Evolutionary conservation across 2,888 invertebrate species (phyloP).

Genomic region (Tipula vernalis): DNA sequence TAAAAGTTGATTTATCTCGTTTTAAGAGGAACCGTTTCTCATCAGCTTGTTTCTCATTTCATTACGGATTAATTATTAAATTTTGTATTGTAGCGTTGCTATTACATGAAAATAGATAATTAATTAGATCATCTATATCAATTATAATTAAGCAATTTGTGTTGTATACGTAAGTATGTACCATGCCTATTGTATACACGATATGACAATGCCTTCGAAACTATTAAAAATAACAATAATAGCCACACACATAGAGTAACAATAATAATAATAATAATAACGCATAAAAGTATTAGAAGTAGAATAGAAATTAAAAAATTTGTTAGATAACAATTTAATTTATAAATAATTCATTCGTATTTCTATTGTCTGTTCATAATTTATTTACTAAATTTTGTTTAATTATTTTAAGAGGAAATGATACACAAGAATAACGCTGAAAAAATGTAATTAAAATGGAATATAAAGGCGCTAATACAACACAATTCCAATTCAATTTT

Average conservation of each 20-base stretch:
- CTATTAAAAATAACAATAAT: not conserved
- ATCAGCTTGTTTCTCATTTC: not conserved
- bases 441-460: not conserved
- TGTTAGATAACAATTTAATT: not conserved
- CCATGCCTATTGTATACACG: not conserved
- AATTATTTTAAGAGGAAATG: not conserved
- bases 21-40: not conserved
- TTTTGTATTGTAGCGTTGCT: too few relatives aligned
- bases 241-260: not conserved
- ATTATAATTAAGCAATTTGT: not conserved
- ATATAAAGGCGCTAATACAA: not conserved
- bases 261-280: not conserved
- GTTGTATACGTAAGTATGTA: not conserved
- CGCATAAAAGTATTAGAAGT: not conserved
- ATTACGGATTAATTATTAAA: not conserved
- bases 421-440: not conserved
- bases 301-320: not conserved
- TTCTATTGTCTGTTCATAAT: not conserved
- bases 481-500: too few relatives aligned
- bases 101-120: not conserved
- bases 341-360: not conserved
- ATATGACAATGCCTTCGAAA: not conserved
- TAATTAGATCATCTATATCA: not conserved
- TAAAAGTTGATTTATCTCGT: not conserved
- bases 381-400: not conserved